Base-by-base conservation (phyloP, 2,888 invertebrate species). In the Philhelius pedissequus region DNA sequence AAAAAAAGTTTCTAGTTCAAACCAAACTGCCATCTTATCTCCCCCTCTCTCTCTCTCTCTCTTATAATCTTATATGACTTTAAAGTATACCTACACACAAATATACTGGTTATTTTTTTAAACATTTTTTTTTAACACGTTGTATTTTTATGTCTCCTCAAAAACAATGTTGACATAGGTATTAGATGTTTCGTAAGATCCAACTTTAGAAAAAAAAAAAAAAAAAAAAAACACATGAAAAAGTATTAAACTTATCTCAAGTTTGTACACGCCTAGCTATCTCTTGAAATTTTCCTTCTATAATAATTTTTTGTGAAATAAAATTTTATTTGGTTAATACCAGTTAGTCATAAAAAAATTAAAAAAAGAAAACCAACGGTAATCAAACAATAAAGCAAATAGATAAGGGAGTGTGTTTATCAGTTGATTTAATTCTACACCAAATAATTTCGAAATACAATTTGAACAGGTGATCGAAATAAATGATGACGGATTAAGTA, bases 151-250 rank as follows among this genome's bases (percentile, higher is more conserved):
- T 32, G 40, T 18, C 25, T 20, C 20, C 54, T 9, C 11, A 60
- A n/a, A 60, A n/a, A 20, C n/a, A 18, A 22, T 58, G 56, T 64
- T 79, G 71, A 73, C 58, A 68, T 52, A n/a, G n/a, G n/a, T n/a
- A 70, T 45, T 73, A 50, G 15, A 66, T 50, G 43, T 68, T 73
- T 60, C 32, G 25, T 76, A 52, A 52, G 50, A 52, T 69, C 25
- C 52, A 25, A 52, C 43, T 68, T 69, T 3, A 15, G 5, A 6
- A 18, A 25, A 4, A 13, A 15, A 52, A 3, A 13, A 32, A n/a
- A n/a, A n/a, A n/a, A n/a, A n/a, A n/a, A n/a, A n/a, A n/a, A n/a
- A n/a, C n/a, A n/a, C n/a, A n/a, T n/a, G n/a, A n/a, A n/a, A 30
- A 32, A 32, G 30, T 18, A 6, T 15, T 18, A 6, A 3, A 4